Conservation (phyloP, 2,888 invertebrate species). For the Bhutanitis thaidina region DNA sequence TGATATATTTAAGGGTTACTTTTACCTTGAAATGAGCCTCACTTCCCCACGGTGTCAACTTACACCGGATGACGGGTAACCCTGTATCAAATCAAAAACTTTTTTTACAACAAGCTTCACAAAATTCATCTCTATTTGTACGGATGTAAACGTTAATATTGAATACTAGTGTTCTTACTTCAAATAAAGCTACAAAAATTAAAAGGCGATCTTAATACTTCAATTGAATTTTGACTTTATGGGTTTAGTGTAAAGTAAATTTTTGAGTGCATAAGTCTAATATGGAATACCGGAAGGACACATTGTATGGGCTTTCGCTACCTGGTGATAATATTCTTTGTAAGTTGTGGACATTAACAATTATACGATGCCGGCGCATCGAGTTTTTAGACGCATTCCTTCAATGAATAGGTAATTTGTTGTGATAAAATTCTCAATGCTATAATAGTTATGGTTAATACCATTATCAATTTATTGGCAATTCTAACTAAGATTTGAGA, state of each 20-base stretch:
- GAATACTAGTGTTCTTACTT: neutral
- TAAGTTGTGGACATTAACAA: slow-evolving; percentile 53
- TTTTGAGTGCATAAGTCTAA: slow-evolving; percentile 25
- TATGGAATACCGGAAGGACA: slow-evolving; percentile 70
- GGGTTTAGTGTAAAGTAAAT: slow-evolving; percentile 25
- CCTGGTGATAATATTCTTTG: slow-evolving; percentile 75
- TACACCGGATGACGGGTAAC: slow-evolving; percentile 70
- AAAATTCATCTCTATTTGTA: slow-evolving; percentile 24
- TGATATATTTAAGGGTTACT: slow-evolving; percentile 36
- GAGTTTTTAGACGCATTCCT: slow-evolving; percentile 62
- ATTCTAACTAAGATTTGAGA: no score
- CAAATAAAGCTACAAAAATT: slow-evolving; percentile 5
- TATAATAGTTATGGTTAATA: no score
- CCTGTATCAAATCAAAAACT: slow-evolving; percentile 50
- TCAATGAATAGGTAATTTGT: no score
- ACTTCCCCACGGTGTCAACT: slow-evolving; percentile 72
- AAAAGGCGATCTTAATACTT: neutral
- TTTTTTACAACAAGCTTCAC: slow-evolving; percentile 18
- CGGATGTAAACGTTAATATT: slow-evolving; percentile 20
- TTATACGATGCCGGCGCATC: slow-evolving; percentile 40
- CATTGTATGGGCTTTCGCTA: slow-evolving; percentile 66
- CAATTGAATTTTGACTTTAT: slow-evolving; percentile 30
- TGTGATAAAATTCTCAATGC: no score
- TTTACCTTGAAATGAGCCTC: slow-evolving; percentile 44
- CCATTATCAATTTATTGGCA: no score